Base-by-base conservation (phyloP, 2,888 invertebrate species). In the Alloscopus bannaensis region DNA sequence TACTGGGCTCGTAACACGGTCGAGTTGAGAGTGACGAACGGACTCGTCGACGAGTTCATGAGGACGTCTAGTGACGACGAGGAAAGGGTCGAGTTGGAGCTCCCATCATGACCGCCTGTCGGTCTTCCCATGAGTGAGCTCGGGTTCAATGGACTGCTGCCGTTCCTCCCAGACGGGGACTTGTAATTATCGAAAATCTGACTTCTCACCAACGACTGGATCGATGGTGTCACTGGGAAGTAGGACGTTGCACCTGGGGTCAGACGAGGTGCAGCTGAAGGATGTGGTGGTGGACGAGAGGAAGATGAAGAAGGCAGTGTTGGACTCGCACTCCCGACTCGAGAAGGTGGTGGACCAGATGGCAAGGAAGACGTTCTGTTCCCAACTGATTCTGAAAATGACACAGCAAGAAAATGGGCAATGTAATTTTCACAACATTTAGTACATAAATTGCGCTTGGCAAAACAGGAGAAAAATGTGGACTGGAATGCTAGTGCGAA, bases 1-100 rank as follows among this genome's bases (percentile, higher is more conserved):
- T 93, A 94, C 89, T 95, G 95, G 86, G 95, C 94, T 82, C 93
- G 93, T 88, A 95, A 92, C 57, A 93, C 89, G 0, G 94, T 94
- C 83, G 93, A 94, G 88, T 95, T 95, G 87, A 94, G 93, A 3
- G 95, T 95, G 65, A 92, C 93, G 87, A 95, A 95, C 77, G 87
- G 82, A 72, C 80, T 84, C 26, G 81, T 45, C 52, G 83, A 70
- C 16, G 82, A 72, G 60, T 84, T 83, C 60, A 77, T 68, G 13
- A 73, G 65, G 60, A 60, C 79, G 42, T 82, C 69, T 31, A 69
- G 50, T 0, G 73, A 50, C 16, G 81, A 75, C 26, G 73, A 71
- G 59, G 76, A 78, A 72, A 75, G 69, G 69, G 81, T 77, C 75
- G 81, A 75, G 72, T 83, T 83, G 70, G 71, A 70, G 42, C 42